Evolutionary conservation across 1,140 invertebrate species (phyloP), one percentile per base, ranked within the genome.

Genomic region (Rhagoletis zephyria): DNA sequence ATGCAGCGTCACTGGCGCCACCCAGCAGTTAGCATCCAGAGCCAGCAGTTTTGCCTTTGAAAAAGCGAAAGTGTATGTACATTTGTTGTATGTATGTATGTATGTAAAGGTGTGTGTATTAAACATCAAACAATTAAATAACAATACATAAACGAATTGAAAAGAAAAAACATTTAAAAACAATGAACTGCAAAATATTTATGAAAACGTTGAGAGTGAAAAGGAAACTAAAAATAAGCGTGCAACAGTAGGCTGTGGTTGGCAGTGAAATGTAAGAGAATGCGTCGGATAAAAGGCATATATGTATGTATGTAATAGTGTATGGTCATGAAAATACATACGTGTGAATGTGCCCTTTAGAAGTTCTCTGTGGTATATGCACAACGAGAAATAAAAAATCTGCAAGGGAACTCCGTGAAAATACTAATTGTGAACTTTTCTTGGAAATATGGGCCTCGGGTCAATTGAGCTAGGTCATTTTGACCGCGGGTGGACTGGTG

Each of bases 51-150:
- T 74, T 59, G 67, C 48, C 63, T 59, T 56, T 70, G 65, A 70
- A 87, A 30, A 87, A 87, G 67, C 63, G 67, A 70, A 56, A 87
- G 67, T 70, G 86, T 19, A 56, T 30, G 14, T 70, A 16, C 30
- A 16, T 87, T 10, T 87, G 48, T 59, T 74, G 30, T 61, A 3
- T 16, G 14, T 87, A 77, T 56, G 19, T 45, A 60, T 67, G 65
- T 42, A 77, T 74, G 56, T 87, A 51, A 45, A 10, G 70, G 10
- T 16, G 6, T 60, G 40, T 74, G 60, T 64, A 7, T 30, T 16
- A 51, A 67, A 51, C 14, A 87, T 56, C 42, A 87, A 67, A 87
- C 85, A 87, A 67, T 67, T 67, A 64, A 70, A 64, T 67, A 59
- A 59, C 63, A 67, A 87, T 67, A 51, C 63, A 67, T 16, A 85